These are phyloP conservation scores for Chloroclystis v-ata DNA, from an alignment of 2,888 invertebrate genomes.

Conservation along the genomic window DNA sequence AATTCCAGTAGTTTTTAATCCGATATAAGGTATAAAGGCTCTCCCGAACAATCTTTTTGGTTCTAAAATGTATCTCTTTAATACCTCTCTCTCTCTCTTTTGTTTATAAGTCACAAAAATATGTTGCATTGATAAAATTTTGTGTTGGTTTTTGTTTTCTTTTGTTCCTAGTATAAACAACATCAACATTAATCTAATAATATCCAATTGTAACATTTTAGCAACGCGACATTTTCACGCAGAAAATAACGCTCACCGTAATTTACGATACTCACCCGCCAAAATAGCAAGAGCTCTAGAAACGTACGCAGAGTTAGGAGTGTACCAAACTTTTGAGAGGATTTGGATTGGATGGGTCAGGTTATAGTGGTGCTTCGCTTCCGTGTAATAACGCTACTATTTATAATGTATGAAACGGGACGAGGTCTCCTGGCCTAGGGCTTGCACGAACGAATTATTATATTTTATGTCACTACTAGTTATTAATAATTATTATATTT, in stretches of 20 bases:
- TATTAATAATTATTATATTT: too few relatives aligned
- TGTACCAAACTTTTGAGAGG: neutral
- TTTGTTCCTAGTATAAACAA: constrained; percentile 1
- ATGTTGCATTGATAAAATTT: too few relatives aligned
- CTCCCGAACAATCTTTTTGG: too few relatives aligned
- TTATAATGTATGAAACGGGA: constrained; percentile 27
- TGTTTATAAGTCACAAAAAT: too few relatives aligned
- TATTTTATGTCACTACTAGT: too few relatives aligned
- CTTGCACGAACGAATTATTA: neutral
- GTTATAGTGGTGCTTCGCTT: constrained; percentile 17
- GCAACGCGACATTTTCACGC: constrained; percentile 17
- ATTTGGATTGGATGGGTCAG: constrained; percentile 15
- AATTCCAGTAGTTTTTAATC: too few relatives aligned
- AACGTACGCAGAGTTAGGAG: constrained; percentile 5
- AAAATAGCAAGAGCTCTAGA: constrained; percentile 8
- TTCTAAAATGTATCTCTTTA: too few relatives aligned
- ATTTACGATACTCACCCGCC: constrained; percentile 14
- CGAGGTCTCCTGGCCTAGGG: constrained; percentile 22
- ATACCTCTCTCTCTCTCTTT: too few relatives aligned
- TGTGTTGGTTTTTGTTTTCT: too few relatives aligned
- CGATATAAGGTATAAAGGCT: too few relatives aligned
- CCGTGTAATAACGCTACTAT: constrained; percentile 26
- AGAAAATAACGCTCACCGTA: constrained; percentile 12
- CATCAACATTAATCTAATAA: constrained; percentile 13
- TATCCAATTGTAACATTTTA: constrained; percentile 21